Conservation (phyloP, 1,140 invertebrate species). For the Coptotermes formosanus region DNA sequence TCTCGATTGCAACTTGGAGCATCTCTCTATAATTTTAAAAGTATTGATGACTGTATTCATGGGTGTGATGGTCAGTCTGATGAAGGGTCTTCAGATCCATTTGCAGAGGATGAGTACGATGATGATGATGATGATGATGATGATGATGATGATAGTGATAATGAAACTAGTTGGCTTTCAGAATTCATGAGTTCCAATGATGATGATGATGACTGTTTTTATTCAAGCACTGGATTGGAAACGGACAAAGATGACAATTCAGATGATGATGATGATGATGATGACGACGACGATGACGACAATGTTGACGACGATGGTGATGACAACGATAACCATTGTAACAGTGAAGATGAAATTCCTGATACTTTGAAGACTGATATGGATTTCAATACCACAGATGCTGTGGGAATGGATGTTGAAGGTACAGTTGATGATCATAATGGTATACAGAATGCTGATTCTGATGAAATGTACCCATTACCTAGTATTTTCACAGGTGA, state of each 20-base stretch:
- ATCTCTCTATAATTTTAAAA: neutral
- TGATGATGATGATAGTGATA: slow-evolving; percentile 19
- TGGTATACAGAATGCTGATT: too few relatives aligned
- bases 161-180: neutral
- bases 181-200: neutral
- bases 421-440: too few relatives aligned
- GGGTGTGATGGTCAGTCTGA: slow-evolving; percentile 24
- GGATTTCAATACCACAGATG: too few relatives aligned
- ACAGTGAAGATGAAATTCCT: neutral
- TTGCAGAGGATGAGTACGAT: neutral
- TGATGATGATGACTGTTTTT: neutral
- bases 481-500: neutral
- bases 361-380: too few relatives aligned
- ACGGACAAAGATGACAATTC: neutral
- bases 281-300: too few relatives aligned
- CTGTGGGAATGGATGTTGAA: too few relatives aligned
- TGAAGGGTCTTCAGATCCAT: neutral
- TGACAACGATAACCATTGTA: neutral
- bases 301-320: neutral
- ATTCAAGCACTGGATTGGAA: neutral
- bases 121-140: slow-evolving; percentile 16
- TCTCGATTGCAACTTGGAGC: slow-evolving; percentile 18
- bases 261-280: neutral
- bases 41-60: neutral
- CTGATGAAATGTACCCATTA: too few relatives aligned